Evolutionary conservation across 1,140 invertebrate species (phyloP).

Genomic region (Tyrophagus putrescentiae): DNA sequence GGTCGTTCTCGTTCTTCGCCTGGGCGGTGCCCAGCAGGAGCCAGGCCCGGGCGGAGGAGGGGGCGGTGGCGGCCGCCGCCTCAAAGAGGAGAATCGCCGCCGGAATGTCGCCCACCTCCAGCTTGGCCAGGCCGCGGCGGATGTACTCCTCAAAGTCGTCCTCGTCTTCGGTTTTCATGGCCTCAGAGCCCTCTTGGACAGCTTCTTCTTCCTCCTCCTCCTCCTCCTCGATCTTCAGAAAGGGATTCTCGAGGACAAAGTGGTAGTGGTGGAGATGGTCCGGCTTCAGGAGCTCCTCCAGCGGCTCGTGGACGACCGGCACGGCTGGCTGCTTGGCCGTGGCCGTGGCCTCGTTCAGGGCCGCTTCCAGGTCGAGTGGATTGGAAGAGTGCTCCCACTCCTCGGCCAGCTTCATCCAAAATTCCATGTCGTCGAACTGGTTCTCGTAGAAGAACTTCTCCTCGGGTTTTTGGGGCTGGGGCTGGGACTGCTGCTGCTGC

Average conservation of each 20-base stretch:
- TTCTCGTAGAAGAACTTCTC: constrained; percentile 24
- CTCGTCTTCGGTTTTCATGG: background rate
- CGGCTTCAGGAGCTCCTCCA: background rate
- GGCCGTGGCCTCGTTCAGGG: background rate
- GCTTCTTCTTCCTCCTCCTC: background rate
- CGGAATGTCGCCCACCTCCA: constrained; percentile 73
- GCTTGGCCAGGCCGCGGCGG: constrained; percentile 51
- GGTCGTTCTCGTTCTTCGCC: constrained; percentile 73
- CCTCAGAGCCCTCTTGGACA: no score
- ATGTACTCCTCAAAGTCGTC: constrained; percentile 55
- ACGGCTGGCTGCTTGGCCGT: background rate
- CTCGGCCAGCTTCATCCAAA: constrained; percentile 58
- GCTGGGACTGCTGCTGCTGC: background rate
- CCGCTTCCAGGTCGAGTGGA: background rate
- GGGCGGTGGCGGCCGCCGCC: constrained; percentile 72
- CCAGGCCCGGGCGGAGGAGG: constrained; percentile 53
- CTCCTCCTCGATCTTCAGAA: constrained; percentile 32
- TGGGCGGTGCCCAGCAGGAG: constrained; percentile 56
- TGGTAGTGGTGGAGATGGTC: constrained; percentile 44
- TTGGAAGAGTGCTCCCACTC: constrained; percentile 60
- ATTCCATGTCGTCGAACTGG: constrained; percentile 40
- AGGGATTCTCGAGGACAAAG: constrained; percentile 72
- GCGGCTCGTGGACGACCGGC: background rate
- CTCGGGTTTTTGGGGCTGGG: background rate
- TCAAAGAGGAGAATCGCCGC: constrained; percentile 93